These are phyloP conservation scores for Rattus rattus DNA, from an alignment of 2,113 vertebrate species.

Conservation along the genomic window DNA sequence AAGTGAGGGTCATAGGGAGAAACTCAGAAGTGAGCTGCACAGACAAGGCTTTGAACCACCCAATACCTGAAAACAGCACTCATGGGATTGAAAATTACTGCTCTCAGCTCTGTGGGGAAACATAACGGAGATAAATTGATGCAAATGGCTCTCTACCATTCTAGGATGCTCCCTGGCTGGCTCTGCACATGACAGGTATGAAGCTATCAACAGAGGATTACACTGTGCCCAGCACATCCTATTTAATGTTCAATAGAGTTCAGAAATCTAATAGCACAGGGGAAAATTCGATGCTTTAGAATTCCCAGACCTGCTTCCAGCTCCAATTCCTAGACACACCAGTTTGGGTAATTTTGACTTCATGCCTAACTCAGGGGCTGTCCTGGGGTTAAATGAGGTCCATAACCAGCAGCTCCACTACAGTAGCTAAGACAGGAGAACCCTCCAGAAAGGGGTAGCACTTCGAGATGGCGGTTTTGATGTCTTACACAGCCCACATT, in stretches of 20 bases:
- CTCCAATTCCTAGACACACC: accelerated
- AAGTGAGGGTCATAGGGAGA: not conserved
- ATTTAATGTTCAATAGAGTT: not conserved
- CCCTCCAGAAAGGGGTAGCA: accelerated
- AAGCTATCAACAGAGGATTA: not conserved
- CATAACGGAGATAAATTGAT: not conserved
- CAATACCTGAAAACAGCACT: not conserved
- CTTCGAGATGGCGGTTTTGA: not conserved
- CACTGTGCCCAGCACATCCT: accelerated
- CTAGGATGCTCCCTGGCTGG: accelerated
- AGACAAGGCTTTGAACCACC: not conserved
- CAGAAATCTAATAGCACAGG: not conserved
- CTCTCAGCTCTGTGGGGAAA: not conserved
- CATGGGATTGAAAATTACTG: accelerated
- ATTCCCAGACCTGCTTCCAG: not conserved
- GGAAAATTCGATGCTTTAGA: not conserved
- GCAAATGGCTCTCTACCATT: not conserved
- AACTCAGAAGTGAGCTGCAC: not conserved
- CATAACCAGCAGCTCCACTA: accelerated
- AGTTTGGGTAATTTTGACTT: not conserved
- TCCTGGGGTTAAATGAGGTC: not conserved
- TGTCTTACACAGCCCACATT: not conserved
- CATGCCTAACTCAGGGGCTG: accelerated
- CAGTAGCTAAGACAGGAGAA: accelerated
- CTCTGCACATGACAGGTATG: accelerated